These are phyloP conservation scores for Pterostichus niger DNA, from an alignment of 2,888 invertebrate genomes.

Conservation along the genomic window DNA sequence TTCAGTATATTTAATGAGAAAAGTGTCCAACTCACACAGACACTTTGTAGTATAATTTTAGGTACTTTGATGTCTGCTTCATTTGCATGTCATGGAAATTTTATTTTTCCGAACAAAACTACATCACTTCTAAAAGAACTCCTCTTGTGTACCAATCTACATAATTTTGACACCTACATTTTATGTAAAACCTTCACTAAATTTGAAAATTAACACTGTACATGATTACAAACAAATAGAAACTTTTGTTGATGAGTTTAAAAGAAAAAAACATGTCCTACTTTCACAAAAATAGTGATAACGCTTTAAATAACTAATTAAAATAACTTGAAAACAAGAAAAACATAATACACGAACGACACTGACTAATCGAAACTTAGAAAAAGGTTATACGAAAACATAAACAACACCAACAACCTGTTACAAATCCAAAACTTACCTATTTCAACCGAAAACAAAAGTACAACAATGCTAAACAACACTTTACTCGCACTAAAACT, in stretches of 20 bases:
- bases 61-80: background rate
- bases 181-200: too few species aligned
- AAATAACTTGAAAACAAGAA: background rate
- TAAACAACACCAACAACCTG: conserved; percentile 46
- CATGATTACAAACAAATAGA: too few species aligned
- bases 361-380: conserved; percentile 48
- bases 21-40: background rate
- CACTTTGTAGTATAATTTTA: conserved; percentile 26
- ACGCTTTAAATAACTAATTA: background rate
- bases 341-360: conserved; percentile 30
- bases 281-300: too few species aligned
- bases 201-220: too few species aligned
- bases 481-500: conserved; percentile 40
- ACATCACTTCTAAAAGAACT: conserved; percentile 3
- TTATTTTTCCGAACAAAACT: conserved; percentile 10
- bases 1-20: conserved; percentile 36
- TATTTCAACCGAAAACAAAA: conserved; percentile 48
- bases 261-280: too few species aligned
- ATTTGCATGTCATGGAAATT: conserved; percentile 36
- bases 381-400: conserved; percentile 55
- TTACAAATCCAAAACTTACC: conserved; percentile 54
- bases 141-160: background rate
- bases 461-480: conserved; percentile 35
- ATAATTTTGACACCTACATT: background rate
- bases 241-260: too few species aligned